Base-by-base conservation (phyloP, 1,140 invertebrate species). In the Apis dorsata region DNA sequence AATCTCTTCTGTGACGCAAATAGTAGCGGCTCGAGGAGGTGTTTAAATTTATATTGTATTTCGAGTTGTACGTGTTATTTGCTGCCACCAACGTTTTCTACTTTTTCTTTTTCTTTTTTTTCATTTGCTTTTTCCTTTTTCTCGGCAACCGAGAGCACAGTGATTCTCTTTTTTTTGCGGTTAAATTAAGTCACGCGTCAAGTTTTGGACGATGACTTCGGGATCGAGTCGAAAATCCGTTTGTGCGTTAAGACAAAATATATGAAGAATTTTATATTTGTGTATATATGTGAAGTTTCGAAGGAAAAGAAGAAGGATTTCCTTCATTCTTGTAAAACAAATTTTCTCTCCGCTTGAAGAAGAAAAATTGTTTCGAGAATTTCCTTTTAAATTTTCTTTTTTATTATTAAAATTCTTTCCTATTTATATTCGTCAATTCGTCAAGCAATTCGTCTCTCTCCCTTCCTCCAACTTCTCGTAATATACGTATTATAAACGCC, bases 21-120 rank as follows among this genome's bases (percentile, higher is more conserved):
- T 44, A 24, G 19, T 63, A 55, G 72, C 49, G 49, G 4, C 63
- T 49, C 49, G 62, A 76, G 63, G 34, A 79, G 21, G 4, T 7
- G 5, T 44, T 44, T 63, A 49, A 65, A 74, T 55, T 15, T 24
- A 63, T 15, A 13, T 34, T 2, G 7, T 15, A 53, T 71, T 74
- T 44, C 57, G 21, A 81, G 65, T 19, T 53, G 59, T 87, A 93
- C 90, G 93, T 93, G 92, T 93, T 92, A 93, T 93, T 93, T 93
- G 93, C 92, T 93, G 93, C 93, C 92, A 93, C 92, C 92, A 93
- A 92, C 91, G 86, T 89, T 89, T 24, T 87, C 57, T 63, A 55
- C 24, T 63, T 80, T 81, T 71, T 74, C 21, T 86, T 60, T 57
- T 74, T 68, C 44, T 76, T 57, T 74, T 74, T 68, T 55, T 66